Base-by-base conservation (phyloP, 2,888 invertebrate genomes). In the Diogma glabrata region DNA sequence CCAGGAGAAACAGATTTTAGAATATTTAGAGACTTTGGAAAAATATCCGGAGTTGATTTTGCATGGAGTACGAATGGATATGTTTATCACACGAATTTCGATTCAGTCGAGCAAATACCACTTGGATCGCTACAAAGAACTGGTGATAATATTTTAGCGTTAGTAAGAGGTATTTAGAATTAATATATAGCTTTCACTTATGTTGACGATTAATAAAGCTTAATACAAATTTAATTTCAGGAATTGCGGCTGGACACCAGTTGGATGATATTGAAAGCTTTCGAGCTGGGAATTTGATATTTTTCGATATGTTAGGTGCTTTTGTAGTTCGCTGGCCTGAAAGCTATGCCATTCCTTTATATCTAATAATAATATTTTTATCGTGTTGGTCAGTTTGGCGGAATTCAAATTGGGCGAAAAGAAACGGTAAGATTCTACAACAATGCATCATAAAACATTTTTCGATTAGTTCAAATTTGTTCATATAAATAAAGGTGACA, bases 301-400 rank as follows among this genome's bases (percentile, higher is more conserved):
- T 82, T 74, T 90, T 88, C 71, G 91, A 91, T 72, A 78, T 90
- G 65, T 71, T 89, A 56, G 91, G 91, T 12, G 72, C 79, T 54
- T 77, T 78, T 62, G 81, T 86, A 64, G 73, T 89, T 55, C 73
- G 75, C 61, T 83, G 84, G 76, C 77, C 79, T 50, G 75, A 78
- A 61, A 64, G 68, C 53, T 66, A 75, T 17, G 73, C 73, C 17
- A 72, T 71, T 59, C 63, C 75, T 57, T 67, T 79, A 48, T 76
- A 77, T 62, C 56, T 75, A 47, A 57, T 65, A 51, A 68, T 73
- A 62, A 71, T 78, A 62, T 66, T 72, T 57, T 63, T 75, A 56
- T 73, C 75, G 36, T 57, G 73, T 53, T 76, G 71, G 64, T 72
- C 75, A 23, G 70, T 78, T 57, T 70, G 70, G 58, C 58, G 65